phyloP scores from a whole-genome alignment of 2,113 vertebrate species.

The Chrysochloris asiatica region DNA sequence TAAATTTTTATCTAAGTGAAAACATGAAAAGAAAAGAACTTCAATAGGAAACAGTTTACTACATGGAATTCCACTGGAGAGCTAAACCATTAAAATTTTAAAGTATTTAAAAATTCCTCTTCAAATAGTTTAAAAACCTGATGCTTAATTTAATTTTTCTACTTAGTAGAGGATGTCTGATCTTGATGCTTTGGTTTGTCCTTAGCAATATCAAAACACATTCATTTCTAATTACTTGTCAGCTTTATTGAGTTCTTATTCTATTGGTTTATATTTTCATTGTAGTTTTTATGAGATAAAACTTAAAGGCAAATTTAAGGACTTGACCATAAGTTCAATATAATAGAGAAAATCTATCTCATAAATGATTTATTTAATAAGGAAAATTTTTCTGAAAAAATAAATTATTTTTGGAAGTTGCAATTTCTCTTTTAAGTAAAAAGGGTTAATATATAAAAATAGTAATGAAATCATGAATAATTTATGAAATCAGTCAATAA shows the following conservation, averaged over 20 bases:
- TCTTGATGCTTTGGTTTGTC: background rate
- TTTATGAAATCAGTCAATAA: background rate
- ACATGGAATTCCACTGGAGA: background rate
- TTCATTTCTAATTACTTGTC: conserved; percentile 22
- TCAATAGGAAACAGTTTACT: conserved; percentile 3
- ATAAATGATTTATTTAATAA: background rate
- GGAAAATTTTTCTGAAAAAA: conserved; percentile 20
- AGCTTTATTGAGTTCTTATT: background rate
- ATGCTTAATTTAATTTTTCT: conserved; percentile 51
- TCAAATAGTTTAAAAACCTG: conserved; percentile 37
- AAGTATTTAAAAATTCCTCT: conserved; percentile 19
- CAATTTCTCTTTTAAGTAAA: conserved; percentile 1
- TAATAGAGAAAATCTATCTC: background rate
- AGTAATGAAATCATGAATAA: conserved; percentile 1
- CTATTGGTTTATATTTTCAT: conserved; percentile 17
- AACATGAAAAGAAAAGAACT: background rate
- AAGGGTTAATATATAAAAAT: background rate
- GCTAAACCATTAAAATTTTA: conserved; percentile 2
- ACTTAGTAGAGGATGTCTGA: background rate
- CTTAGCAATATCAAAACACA: conserved; percentile 23
- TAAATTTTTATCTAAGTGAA: conserved; percentile 10
- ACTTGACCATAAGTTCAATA: background rate
- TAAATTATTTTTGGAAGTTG: background rate
- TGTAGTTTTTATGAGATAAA: conserved; percentile 1
- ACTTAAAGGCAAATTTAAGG: background rate